phyloP scores from a whole-genome alignment of 1,140 invertebrate genomes.

The Bombus picipes region DNA sequence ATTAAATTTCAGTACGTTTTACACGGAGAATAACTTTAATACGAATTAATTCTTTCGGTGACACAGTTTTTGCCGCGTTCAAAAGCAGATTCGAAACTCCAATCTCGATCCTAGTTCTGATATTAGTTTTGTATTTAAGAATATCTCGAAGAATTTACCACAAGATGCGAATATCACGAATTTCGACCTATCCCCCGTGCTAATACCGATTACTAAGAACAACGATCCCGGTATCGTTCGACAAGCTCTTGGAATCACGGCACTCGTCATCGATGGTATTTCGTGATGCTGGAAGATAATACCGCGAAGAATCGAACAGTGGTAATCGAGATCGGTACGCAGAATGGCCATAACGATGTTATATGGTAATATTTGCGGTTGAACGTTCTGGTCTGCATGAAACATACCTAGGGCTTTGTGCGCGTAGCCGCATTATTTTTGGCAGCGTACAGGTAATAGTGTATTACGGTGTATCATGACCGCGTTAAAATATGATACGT shows the following conservation, averaged over 20 bases:
- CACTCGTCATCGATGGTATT: not conserved
- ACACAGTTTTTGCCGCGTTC: not conserved
- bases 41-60: not conserved
- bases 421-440: constrained; percentile 29
- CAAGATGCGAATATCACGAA: not conserved
- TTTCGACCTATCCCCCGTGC: not conserved
- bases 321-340: not conserved
- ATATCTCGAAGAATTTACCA: not conserved
- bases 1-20: not conserved
- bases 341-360: not conserved
- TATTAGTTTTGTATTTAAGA: too few species aligned
- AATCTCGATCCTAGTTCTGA: not conserved
- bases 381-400: not conserved
- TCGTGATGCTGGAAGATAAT: not conserved
- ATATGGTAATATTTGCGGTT: constrained; percentile 4
- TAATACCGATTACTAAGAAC: not conserved
- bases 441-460: constrained; percentile 8
- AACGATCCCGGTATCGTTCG: not conserved
- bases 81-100: not conserved
- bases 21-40: not conserved
- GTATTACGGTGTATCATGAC: constrained; percentile 33
- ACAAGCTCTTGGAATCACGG: not conserved
- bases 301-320: not conserved
- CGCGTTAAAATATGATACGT: constrained; percentile 45
- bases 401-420: not conserved